Evolutionary conservation across 2,888 invertebrate species (phyloP).

Genomic region (Saturnia japonica): DNA sequence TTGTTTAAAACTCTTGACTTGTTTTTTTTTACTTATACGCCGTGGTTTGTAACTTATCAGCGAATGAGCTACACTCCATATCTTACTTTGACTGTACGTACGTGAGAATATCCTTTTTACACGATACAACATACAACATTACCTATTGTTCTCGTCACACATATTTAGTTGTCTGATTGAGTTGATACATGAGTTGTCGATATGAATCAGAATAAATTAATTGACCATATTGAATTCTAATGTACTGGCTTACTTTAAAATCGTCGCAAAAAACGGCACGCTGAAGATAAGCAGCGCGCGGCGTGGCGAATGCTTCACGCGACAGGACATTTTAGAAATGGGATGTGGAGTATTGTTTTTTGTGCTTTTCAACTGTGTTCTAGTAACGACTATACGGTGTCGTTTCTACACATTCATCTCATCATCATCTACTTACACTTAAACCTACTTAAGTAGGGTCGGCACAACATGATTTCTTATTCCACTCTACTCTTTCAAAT

Average conservation of each 20-base stretch:
- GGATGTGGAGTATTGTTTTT: too few relatives aligned
- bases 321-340: too few relatives aligned
- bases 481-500: too few relatives aligned
- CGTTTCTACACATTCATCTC: too few relatives aligned
- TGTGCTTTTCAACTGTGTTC: too few relatives aligned
- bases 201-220: background rate
- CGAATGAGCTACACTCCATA: constrained; percentile 1
- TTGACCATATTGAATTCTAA: background rate
- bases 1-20: background rate
- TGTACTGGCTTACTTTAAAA: background rate
- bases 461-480: too few relatives aligned
- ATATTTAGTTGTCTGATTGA: background rate
- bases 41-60: background rate
- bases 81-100: background rate
- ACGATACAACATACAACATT: constrained; percentile 4
- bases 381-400: too few relatives aligned
- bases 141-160: constrained; percentile 11
- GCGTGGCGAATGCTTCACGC: background rate
- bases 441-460: too few relatives aligned
- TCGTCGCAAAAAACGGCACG: background rate
- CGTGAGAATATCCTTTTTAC: constrained; percentile 11
- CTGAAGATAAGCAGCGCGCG: background rate
- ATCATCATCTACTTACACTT: too few relatives aligned
- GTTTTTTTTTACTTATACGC: constrained; percentile 2
- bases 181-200: background rate